Evolutionary conservation across 1,140 invertebrate genomes (phyloP).

Genomic region (Triops cancriformis): DNA sequence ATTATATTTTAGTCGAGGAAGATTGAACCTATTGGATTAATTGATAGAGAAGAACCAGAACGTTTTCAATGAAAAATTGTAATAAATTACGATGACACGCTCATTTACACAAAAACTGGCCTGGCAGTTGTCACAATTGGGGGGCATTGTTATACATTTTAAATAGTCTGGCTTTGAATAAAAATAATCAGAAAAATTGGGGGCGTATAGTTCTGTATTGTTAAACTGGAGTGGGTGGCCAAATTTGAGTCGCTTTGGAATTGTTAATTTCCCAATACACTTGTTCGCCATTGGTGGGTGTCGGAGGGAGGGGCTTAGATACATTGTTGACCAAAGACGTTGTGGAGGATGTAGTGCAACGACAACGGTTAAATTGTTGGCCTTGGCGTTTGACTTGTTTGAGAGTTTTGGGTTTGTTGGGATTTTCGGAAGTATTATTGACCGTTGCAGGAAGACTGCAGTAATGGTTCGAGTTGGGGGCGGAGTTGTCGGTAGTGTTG

Average conservation of each 20-base stretch:
- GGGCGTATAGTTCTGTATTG: not conserved
- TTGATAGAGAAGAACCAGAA: too few species aligned
- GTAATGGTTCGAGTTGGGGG: conserved; percentile 16
- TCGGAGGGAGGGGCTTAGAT: not conserved
- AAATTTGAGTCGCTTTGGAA: conserved; percentile 14
- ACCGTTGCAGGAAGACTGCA: not conserved
- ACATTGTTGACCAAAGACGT: not conserved
- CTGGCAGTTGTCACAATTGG: too few species aligned
- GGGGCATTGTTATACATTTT: too few species aligned
- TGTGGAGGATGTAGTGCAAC: not conserved
- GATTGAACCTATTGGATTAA: too few species aligned
- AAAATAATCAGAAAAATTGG: not conserved
- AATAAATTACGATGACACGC: too few species aligned
- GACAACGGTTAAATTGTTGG: not conserved
- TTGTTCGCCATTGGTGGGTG: not conserved
- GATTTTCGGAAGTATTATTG: not conserved
- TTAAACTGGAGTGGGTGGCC: conserved; percentile 26
- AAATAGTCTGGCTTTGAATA: not conserved
- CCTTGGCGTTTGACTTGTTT: conserved; percentile 24
- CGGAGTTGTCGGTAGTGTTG: not conserved
- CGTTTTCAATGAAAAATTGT: too few species aligned
- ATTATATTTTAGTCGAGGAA: not conserved
- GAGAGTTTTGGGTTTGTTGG: not conserved
- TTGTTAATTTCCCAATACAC: conserved; percentile 27
- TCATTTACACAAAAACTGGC: too few species aligned